phyloP scores from a whole-genome alignment of 2,113 vertebrate species.

The Semnornis frantzii region DNA sequence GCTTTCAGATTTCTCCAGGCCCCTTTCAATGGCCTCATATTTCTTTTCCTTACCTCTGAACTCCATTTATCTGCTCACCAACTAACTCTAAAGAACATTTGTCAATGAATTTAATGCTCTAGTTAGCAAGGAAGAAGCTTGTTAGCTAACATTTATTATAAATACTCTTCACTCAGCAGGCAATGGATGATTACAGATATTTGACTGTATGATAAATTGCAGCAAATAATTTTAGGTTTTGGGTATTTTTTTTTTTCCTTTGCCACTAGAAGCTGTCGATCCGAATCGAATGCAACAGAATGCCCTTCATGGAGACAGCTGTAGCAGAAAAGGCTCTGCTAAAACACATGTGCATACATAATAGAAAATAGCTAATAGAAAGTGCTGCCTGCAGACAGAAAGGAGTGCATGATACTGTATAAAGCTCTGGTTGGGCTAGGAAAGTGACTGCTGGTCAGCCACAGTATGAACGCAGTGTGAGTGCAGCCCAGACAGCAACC shows the following conservation, averaged over 20 bases:
- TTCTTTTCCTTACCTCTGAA: slow-evolving; percentile 10
- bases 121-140: slow-evolving; percentile 37
- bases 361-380: neutral
- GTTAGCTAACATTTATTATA: slow-evolving; percentile 25
- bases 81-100: neutral
- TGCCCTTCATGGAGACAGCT: neutral
- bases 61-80: slow-evolving; percentile 14
- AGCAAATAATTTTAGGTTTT: slow-evolving; percentile 24
- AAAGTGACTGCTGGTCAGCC: neutral
- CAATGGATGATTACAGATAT: slow-evolving; percentile 9
- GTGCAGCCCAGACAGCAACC: no score
- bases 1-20: neutral
- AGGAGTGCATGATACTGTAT: neutral
- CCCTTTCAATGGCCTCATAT: neutral
- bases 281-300: neutral
- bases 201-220: slow-evolving; percentile 29
- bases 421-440: neutral
- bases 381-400: neutral
- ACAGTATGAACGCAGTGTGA: neutral
- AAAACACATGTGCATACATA: neutral
- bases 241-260: neutral
- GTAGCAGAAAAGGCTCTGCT: slow-evolving; percentile 3
- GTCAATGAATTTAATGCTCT: slow-evolving; percentile 44
- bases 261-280: neutral
- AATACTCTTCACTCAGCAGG: neutral